A percentile compares a stretch with the other conserved stretches of the same genome.
These are phyloP conservation scores for Ochropleura plecta DNA, from an alignment of 2,888 invertebrate genomes.

Conservation along the genomic window DNA sequence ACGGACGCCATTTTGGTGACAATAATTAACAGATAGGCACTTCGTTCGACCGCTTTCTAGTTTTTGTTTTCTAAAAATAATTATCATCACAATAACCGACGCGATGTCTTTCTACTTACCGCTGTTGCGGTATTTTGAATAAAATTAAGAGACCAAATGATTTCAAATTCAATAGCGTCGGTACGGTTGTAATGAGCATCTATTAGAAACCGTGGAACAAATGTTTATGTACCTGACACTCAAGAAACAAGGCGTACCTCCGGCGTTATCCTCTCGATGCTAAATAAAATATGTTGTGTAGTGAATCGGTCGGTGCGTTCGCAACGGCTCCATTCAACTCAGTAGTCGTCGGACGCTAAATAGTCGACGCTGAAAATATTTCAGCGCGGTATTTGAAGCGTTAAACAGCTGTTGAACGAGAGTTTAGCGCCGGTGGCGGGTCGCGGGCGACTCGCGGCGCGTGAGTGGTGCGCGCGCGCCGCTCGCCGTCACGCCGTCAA, in stretches of 20 bases:
- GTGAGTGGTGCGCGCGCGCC: conserved; percentile 66
- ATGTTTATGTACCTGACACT: conserved; percentile 72
- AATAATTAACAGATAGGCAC: conserved; percentile 90
- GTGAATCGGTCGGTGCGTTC: conserved; percentile 65
- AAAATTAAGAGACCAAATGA: conserved; percentile 85
- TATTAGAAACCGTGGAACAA: conserved; percentile 82
- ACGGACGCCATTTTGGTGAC: conserved; percentile 88
- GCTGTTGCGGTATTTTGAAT: conserved; percentile 89
- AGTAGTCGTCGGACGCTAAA: conserved; percentile 58
- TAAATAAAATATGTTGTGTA: conserved; percentile 66
- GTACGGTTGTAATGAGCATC: conserved; percentile 80
- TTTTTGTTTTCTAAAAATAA: conserved; percentile 90
- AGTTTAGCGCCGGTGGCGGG: conserved; percentile 69
- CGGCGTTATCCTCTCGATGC: conserved; percentile 57
- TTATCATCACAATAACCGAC: conserved; percentile 89
- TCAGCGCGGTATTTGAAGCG: conserved; percentile 80
- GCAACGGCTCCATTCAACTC: conserved; percentile 67
- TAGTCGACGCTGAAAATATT: conserved; percentile 79
- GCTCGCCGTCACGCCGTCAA: conserved; percentile 83
- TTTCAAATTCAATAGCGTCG: conserved; percentile 80
- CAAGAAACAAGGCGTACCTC: conserved; percentile 60
- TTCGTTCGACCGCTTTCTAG: conserved; percentile 87
- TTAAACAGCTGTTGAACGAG: conserved; percentile 81
- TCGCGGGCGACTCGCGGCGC: conserved; percentile 56
- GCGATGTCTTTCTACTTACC: conserved; percentile 88